Conservation (phyloP, 2,113 vertebrate genomes). For the Merops nubicus region DNA sequence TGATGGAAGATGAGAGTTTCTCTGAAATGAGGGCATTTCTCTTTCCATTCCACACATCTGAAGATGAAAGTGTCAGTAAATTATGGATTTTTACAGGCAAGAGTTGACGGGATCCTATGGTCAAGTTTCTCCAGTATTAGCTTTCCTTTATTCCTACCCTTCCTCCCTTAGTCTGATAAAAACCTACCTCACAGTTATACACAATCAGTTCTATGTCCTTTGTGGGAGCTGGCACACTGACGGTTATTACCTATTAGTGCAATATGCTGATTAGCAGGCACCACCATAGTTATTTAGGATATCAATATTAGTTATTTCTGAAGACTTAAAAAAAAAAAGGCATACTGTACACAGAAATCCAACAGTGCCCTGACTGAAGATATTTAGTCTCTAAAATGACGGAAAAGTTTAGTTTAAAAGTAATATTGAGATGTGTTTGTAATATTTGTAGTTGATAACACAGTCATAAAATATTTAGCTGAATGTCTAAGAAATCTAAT, state of each 20-base stretch:
- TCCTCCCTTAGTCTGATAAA: not conserved
- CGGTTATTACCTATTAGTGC: not conserved
- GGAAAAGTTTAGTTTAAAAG: not conserved
- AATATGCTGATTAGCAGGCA: not conserved
- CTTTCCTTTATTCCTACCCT: not conserved
- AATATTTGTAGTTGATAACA: not conserved
- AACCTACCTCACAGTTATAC: not conserved
- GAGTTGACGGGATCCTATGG: not conserved
- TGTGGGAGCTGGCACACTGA: not conserved
- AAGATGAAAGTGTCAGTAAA: not conserved
- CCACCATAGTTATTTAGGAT: not conserved
- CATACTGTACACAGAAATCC: not conserved
- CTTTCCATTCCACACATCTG: not conserved
- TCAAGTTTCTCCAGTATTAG: not conserved
- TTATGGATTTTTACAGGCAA: not conserved
- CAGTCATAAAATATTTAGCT: not conserved
- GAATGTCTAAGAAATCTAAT: not conserved
- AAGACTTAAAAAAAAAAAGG: not conserved
- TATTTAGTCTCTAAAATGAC: not conserved
- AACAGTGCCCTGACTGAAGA: not conserved
- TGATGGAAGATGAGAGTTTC: not conserved
- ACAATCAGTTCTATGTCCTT: not conserved
- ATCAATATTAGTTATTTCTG: not conserved
- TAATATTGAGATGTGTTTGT: not conserved
- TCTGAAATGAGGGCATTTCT: not conserved